These are phyloP conservation scores for Paratilapia polleni DNA, from an alignment of 2,113 vertebrate genomes.

Conservation along the genomic window DNA sequence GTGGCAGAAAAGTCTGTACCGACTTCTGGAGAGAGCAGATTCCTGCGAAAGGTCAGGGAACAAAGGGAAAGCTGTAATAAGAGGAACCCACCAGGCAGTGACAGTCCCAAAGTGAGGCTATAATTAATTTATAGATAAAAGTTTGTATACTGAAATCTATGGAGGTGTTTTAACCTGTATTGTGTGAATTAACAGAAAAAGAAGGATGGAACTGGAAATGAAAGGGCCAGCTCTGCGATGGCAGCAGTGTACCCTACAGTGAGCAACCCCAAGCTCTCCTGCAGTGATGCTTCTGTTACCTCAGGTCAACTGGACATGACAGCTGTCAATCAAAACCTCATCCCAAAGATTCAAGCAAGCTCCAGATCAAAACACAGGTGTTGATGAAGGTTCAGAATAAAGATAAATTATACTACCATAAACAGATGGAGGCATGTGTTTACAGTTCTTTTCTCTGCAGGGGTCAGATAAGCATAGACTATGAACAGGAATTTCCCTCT, in stretches of 20 bases:
- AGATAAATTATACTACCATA: background rate
- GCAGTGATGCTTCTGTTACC: slow-evolving; percentile 26
- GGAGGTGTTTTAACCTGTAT: background rate
- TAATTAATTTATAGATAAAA: background rate
- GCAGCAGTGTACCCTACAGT: slow-evolving; percentile 39
- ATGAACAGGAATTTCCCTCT: slow-evolving; percentile 79
- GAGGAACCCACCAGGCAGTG: slow-evolving; percentile 68
- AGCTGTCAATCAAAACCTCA: slow-evolving; percentile 30
- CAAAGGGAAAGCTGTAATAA: slow-evolving; percentile 69
- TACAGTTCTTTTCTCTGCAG: slow-evolving; percentile 37
- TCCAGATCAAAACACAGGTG: slow-evolving; percentile 54
- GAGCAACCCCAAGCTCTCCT: slow-evolving; percentile 13
- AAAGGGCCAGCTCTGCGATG: slow-evolving; percentile 30
- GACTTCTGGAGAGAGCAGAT: slow-evolving; percentile 75
- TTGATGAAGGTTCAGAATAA: background rate
- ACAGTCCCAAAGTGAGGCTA: slow-evolving; percentile 15
- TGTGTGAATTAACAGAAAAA: slow-evolving; percentile 37
- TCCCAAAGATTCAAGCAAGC: slow-evolving; percentile 19
- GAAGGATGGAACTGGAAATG: slow-evolving; percentile 27
- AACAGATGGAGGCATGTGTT: background rate
- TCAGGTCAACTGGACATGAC: slow-evolving; percentile 20
- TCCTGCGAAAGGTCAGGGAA: slow-evolving; percentile 83
- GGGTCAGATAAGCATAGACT: slow-evolving; percentile 81
- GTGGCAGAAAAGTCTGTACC: slow-evolving; percentile 75
- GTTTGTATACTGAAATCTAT: background rate